Percentiles rank a stretch among this genome's conserved stretches.
These are phyloP conservation scores for Phymastichus coffea DNA, from an alignment of 1,140 invertebrate genomes.

Conservation along the genomic window DNA sequence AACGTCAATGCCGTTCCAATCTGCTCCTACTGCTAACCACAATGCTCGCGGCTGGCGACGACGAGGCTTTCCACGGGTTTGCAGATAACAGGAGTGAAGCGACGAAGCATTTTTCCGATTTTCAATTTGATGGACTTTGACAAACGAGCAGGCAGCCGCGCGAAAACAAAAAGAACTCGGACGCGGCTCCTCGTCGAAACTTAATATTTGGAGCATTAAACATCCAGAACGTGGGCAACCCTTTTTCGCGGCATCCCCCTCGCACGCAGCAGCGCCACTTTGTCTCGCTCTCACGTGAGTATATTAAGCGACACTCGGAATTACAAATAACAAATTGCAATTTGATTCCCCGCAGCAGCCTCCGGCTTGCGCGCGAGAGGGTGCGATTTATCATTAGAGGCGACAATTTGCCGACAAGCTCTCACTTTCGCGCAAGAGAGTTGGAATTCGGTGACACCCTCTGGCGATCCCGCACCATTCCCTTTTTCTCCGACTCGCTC, in stretches of 20 bases:
- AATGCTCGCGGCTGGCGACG: too few relatives aligned
- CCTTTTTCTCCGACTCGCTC: neutral
- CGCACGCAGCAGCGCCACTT: conserved; percentile 36
- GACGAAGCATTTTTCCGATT: too few relatives aligned
- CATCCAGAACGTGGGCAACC: too few relatives aligned
- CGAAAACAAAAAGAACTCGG: neutral
- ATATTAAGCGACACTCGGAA: conserved; percentile 59
- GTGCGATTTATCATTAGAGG: conserved; percentile 56
- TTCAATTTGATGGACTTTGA: neutral
- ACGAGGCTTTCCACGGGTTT: too few relatives aligned
- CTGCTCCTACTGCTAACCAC: too few relatives aligned
- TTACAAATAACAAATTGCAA: conserved; percentile 61
- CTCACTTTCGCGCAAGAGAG: conserved; percentile 25
- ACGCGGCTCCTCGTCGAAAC: conserved; percentile 4
- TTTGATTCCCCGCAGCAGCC: conserved; percentile 49
- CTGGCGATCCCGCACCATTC: conserved; percentile 5
- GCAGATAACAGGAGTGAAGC: too few relatives aligned
- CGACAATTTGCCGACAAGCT: conserved; percentile 55
- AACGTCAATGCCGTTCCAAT: too few relatives aligned
- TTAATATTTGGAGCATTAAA: conserved; percentile 28
- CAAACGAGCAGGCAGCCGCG: conserved; percentile 7
- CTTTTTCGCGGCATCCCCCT: conserved; percentile 14
- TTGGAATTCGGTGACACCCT: conserved; percentile 28
- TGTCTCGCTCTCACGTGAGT: conserved; percentile 36
- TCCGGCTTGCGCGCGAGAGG: conserved; percentile 21